Conservation (phyloP, 2,113 vertebrate genomes). For the Strix aluco region DNA sequence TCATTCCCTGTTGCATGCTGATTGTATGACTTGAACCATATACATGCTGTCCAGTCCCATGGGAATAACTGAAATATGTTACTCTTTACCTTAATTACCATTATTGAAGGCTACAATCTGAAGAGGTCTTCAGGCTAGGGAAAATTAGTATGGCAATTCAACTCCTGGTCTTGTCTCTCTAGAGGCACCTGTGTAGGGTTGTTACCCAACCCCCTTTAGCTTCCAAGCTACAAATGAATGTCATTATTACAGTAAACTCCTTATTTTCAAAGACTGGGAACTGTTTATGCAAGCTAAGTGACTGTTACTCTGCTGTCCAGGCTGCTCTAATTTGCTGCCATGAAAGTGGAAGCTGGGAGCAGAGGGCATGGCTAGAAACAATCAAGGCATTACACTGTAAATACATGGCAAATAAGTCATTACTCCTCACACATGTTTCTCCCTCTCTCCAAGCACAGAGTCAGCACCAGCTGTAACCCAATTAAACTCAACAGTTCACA, state of each 20-base stretch:
- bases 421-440: background rate
- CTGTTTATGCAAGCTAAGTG: background rate
- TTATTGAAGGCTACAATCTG: background rate
- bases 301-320: background rate
- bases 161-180: background rate
- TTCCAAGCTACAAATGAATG: background rate
- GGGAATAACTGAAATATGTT: background rate
- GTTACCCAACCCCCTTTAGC: background rate
- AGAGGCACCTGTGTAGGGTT: background rate
- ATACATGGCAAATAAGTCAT: background rate
- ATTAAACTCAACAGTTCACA: constrained; percentile 46
- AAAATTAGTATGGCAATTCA: background rate
- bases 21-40: background rate
- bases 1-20: background rate
- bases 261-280: background rate
- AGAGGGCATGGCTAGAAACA: background rate
- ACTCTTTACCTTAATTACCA: background rate
- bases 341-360: background rate
- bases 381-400: background rate
- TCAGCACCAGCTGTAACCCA: constrained; percentile 2
- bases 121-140: background rate
- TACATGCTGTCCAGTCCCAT: accelerated
- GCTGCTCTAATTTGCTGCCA: background rate
- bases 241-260: background rate
- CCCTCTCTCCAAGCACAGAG: background rate